Percentiles rank a stretch among this genome's conserved stretches.
Conservation (phyloP, 2,797 vertebrate genomes). For the Pitangus sulphuratus region DNA sequence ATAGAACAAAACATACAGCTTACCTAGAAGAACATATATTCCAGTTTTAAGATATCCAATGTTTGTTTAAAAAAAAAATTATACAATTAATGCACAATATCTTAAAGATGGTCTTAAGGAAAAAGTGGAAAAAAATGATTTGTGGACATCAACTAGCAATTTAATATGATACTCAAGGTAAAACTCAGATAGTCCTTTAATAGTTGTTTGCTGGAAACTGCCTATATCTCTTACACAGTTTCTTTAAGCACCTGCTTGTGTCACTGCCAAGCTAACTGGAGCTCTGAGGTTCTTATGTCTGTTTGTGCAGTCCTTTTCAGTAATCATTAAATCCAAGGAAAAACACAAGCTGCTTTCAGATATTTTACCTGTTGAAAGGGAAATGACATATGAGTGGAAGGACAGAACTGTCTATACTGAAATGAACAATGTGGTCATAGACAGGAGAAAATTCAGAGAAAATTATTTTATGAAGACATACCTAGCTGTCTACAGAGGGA, state of each 20-base stretch:
- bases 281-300: background rate
- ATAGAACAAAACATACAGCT: background rate
- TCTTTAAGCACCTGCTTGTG: background rate
- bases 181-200: background rate
- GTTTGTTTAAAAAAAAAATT: fast-evolving
- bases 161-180: background rate
- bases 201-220: background rate
- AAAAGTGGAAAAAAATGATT: background rate
- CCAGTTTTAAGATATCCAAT: background rate
- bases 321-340: background rate
- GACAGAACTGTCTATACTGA: background rate
- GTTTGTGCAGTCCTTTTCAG: background rate
- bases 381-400: background rate
- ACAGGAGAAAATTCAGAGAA: background rate
- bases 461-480: background rate
- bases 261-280: background rate
- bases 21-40: background rate
- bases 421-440: background rate
- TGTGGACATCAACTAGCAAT: background rate
- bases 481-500: background rate
- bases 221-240: background rate
- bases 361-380: background rate
- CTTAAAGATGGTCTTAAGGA: background rate
- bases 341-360: background rate
- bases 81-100: background rate